phyloP scores from a whole-genome alignment of 2,888 invertebrate genomes.

The Perizoma flavofasciatum region DNA sequence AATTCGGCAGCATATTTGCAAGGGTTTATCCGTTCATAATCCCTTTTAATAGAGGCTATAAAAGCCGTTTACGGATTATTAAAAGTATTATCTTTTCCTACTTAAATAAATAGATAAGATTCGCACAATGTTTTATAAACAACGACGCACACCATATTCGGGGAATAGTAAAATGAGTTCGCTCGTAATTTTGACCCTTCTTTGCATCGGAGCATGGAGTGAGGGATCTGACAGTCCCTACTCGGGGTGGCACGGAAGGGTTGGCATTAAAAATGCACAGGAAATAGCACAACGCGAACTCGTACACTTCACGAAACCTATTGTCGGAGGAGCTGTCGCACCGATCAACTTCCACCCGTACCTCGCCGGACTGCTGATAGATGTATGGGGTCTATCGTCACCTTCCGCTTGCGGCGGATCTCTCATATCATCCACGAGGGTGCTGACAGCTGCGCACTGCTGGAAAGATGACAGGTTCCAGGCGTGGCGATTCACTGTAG shows the following conservation, averaged over 20 bases:
- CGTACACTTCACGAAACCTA: slow-evolving; percentile 40
- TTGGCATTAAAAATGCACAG: slow-evolving; percentile 61
- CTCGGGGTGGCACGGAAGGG: slow-evolving; percentile 57
- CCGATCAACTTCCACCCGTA: slow-evolving; percentile 61
- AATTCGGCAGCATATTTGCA: slow-evolving; percentile 14
- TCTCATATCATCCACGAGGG: slow-evolving; percentile 53
- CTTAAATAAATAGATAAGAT: slow-evolving; percentile 36
- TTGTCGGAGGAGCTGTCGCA: slow-evolving; percentile 65
- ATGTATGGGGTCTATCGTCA: slow-evolving; percentile 50
- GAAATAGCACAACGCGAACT: slow-evolving; percentile 53
- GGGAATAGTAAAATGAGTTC: slow-evolving; percentile 47
- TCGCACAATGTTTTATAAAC: slow-evolving; percentile 37
- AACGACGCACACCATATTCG: slow-evolving; percentile 18
- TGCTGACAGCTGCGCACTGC: slow-evolving; percentile 72
- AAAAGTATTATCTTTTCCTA: slow-evolving; percentile 32
- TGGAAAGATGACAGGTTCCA: slow-evolving; percentile 64
- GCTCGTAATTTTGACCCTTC: slow-evolving; percentile 43
- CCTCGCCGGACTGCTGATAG: slow-evolving; percentile 64
- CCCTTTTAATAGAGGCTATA: slow-evolving; percentile 43
- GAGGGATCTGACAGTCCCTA: slow-evolving; percentile 24
- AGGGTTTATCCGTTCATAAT: slow-evolving; percentile 44
- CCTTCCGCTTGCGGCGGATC: slow-evolving; percentile 69
- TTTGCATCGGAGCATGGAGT: slow-evolving; percentile 39
- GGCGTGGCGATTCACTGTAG: slow-evolving; percentile 62
- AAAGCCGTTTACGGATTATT: slow-evolving; percentile 43